Evolutionary conservation across 2,113 vertebrate genomes (phyloP), one percentile per base, ranked within the genome.

Genomic region (Sorex araneus): DNA sequence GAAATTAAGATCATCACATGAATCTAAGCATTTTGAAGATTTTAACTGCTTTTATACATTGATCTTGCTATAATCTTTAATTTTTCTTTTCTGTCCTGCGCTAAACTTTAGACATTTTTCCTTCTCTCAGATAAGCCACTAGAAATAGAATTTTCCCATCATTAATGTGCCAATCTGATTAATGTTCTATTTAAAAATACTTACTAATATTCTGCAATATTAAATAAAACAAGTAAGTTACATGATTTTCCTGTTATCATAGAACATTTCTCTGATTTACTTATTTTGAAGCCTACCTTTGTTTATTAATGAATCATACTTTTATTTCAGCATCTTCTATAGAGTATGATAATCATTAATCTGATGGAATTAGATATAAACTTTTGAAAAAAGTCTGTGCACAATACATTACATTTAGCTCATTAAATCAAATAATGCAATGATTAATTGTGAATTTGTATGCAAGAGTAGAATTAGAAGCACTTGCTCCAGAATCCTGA

Each of bases 151-250:
- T 21, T 69, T 82, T 66, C 77, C 34, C 16, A 25, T 34, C 73
- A 57, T 60, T n/a, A 74, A n/a, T 2, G 27, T 50, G 18, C 25
- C 54, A 32, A 19, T 43, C 45, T 82, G 6, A 82, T 16, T 60
- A 89, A 93, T 8, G 2, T 90, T 2, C 60, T 82, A 89, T 73
- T 60, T 10, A 79, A 89, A 92, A 75, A 28, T 13, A 18, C n/a
- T 11, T 36, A 7, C 25, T 28, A 63, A 82, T 30, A 45, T 70
- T 78, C 15, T 9, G 15, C 32, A 89, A 69, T 10, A 64, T 73
- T 81, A 75, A 73, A 75, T 3, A 76, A 75, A 73, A 75, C 2
- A 81, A 75, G 2, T 21, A 3, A 67, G 3, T 74, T 69, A 43
- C 25, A 45, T 15, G 11, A 9, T 64, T 79, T 74, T 32, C 10